Percentiles rank a stretch among this genome's conserved stretches.
phyloP scores from a whole-genome alignment of 2,113 vertebrate genomes.

The Amazona vittata region DNA sequence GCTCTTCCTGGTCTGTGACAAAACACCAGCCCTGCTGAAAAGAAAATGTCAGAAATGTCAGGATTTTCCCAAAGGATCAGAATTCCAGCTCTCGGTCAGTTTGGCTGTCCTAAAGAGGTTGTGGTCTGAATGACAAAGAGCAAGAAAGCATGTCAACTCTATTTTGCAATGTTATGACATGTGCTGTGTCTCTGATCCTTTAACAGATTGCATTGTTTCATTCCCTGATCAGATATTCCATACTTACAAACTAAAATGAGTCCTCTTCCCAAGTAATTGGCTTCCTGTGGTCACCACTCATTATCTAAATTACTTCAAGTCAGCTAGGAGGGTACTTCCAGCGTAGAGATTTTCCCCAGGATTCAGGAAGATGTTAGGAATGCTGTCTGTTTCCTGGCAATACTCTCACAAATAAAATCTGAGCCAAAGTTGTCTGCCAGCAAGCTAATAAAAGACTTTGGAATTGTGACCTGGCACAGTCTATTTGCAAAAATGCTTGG shows the following conservation, averaged over 20 bases:
- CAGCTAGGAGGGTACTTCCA: neutral
- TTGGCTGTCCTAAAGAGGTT: neutral
- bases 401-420: neutral
- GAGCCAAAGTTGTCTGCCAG: neutral
- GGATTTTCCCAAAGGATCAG: neutral
- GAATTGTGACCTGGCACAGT: neutral
- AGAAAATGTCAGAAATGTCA: neutral
- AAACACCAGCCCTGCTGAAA: neutral
- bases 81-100: neutral
- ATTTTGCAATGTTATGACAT: neutral
- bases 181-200: neutral
- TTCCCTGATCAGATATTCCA: neutral
- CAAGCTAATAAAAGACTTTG: neutral
- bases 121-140: neutral
- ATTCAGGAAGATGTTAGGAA: neutral
- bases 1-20: neutral
- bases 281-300: neutral
- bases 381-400: neutral
- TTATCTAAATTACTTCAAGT: neutral
- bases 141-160: neutral
- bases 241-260: neutral
- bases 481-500: neutral
- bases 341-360: neutral
- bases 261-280: neutral
- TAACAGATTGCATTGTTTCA: accelerated